phyloP scores from a whole-genome alignment of 2,888 invertebrate species.

The Zelleria hepariella region DNA sequence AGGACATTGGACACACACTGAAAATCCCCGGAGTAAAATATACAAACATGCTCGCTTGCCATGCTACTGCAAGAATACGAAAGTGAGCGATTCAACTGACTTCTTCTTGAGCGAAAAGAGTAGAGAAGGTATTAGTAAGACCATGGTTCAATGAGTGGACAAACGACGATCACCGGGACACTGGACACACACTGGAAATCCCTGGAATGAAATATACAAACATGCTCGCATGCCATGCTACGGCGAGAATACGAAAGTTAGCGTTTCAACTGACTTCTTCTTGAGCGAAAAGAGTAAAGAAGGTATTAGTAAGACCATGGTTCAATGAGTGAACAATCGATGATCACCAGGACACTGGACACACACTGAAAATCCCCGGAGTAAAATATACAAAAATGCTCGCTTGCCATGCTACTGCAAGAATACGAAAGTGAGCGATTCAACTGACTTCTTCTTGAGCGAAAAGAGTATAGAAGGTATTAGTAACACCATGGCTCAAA shows the following conservation, averaged over 20 bases:
- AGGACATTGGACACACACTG: too few relatives aligned
- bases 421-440: constrained; percentile 36
- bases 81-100: constrained; percentile 78
- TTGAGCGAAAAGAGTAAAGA: constrained; percentile 99
- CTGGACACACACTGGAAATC: background rate
- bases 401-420: constrained; percentile 28
- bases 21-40: too few relatives aligned
- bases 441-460: constrained; percentile 95
- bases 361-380: background rate
- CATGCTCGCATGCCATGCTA: constrained; percentile 20
- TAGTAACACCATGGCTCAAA: too few relatives aligned
- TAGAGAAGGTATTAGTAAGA: too few relatives aligned
- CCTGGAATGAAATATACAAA: constrained; percentile 6
- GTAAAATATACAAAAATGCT: constrained; percentile 13
- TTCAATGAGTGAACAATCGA: too few relatives aligned
- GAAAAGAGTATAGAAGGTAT: too few relatives aligned
- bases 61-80: too few relatives aligned
- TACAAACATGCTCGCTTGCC: too few relatives aligned
- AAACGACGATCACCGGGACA: too few relatives aligned
- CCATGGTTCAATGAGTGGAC: too few relatives aligned
- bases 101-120: constrained; percentile 99
- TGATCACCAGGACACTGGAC: too few relatives aligned
- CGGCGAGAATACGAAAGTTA: constrained; percentile 42
- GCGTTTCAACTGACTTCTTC: constrained; percentile 86
- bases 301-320: too few relatives aligned